Evolutionary conservation across 30 jellyfish, hydroid and myxozoan genomes (phyloP), one percentile per base, ranked within the genome.

Genomic region (Cassiopea andromeda): DNA sequence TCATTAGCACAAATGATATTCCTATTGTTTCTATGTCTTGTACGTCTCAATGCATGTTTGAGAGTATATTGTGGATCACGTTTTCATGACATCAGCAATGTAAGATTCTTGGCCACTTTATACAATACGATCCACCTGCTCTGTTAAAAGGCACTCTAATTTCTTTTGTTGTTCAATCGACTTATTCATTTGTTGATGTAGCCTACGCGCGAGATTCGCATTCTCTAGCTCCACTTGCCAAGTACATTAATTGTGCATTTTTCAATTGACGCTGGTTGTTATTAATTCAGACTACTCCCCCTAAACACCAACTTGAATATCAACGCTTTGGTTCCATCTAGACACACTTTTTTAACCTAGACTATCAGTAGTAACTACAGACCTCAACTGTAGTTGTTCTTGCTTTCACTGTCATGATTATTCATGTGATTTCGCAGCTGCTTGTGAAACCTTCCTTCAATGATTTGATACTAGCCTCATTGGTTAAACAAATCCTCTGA

Each of bases 241-340:
- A 6, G 50, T 15, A 70, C 1, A 27, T 70, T 70, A 43, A 70
- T 70, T 27, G 49, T 70, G 27, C 49, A 27, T 8, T 38, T 18
- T 2, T 70, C 79, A 70, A 70, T 70, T 70, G 79, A 70, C 79
- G 79, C 79, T 19, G 5, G 50, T 54, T 43, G 50, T 38, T 8
- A 12, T 7, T 7, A 70, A 70, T 2, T 70, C 6, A 70, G 1
- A n/a, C 68, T 58, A 6, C 8, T 58, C 68, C 68, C 14, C 14
- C 14, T 7, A 0, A 58, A 58, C 38, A 27, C 38, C 38, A 27
- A 27, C 38, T 27, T 27, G 38, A 27, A 27, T 27, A 27, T 27
- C 38, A 27, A 27, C 38, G 38, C 38, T 27, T 27, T 27, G 38
- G 38, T 27, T 27, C 38, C 38, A 27, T 27, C 38, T 27, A 27